Conservation (phyloP, 1,140 invertebrate species). For the Dendrolimus punctatus region DNA sequence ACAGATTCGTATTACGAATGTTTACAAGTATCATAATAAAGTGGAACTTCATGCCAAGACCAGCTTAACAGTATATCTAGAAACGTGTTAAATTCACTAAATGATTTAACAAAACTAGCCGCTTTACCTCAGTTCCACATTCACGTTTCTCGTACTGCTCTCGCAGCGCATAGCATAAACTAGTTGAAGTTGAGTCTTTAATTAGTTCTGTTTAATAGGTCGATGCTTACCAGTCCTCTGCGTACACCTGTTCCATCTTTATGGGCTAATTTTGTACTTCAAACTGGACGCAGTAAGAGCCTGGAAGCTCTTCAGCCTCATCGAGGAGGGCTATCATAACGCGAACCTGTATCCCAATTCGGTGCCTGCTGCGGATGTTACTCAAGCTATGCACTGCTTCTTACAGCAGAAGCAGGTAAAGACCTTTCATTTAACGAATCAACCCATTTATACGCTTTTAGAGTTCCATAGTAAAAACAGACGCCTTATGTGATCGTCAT, state of each 20-base stretch:
- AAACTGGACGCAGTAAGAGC: conserved; percentile 86
- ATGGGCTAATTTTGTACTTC: conserved; percentile 88
- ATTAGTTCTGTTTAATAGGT: conserved; percentile 68
- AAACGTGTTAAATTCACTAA: too few species aligned
- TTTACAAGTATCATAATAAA: too few species aligned
- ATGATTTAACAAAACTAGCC: too few species aligned
- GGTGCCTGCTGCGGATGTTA: conserved; percentile 94
- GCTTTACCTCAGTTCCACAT: too few species aligned
- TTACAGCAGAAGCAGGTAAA: conserved; percentile 84
- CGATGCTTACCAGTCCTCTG: conserved; percentile 88
- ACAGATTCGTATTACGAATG: too few species aligned
- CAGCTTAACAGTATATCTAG: too few species aligned
- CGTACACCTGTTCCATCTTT: conserved; percentile 89
- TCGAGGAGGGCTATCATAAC: conserved; percentile 94
- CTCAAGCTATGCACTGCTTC: conserved; percentile 96
- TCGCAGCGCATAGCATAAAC: too few species aligned
- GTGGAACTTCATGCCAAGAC: too few species aligned
- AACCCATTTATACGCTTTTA: background rate
- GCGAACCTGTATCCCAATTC: conserved; percentile 97
- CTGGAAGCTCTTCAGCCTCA: conserved; percentile 90
- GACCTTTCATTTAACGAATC: background rate
- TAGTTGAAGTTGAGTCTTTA: too few species aligned
- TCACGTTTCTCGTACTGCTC: too few species aligned
- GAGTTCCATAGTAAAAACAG: background rate
- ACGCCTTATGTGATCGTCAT: too few species aligned